Evolutionary conservation across 2,797 vertebrate species (phyloP).

Genomic region (Darevskia mixta): DNA sequence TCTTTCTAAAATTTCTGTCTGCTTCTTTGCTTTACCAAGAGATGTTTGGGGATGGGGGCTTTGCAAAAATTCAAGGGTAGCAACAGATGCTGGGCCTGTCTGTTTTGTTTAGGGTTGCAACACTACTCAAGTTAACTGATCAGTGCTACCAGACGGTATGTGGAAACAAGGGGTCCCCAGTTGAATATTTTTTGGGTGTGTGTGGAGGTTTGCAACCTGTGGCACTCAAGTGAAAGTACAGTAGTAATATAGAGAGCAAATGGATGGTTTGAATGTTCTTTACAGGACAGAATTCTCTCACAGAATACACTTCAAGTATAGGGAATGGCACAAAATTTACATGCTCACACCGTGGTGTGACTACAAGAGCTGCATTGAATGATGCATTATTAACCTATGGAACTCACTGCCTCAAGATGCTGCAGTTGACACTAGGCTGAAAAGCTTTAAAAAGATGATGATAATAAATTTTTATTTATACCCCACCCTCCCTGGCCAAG

Average conservation of each 20-base stretch:
- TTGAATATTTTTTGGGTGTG: no score
- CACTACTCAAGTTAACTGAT: not conserved
- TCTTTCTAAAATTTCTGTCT: not conserved
- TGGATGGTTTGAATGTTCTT: no score
- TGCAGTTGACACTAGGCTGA: no score
- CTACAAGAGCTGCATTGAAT: not conserved
- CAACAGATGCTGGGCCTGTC: not conserved
- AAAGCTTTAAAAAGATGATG: no score
- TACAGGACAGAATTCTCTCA: not conserved
- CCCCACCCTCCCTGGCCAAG: no score
- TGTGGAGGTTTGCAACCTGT: not conserved
- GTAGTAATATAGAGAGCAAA: no score
- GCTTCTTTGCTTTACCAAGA: not conserved
- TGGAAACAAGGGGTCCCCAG: no score
- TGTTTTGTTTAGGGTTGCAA: not conserved
- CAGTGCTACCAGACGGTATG: not conserved
- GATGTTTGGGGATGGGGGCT: not conserved
- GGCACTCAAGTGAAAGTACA: no score
- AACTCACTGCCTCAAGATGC: no score
- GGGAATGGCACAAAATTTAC: not conserved
- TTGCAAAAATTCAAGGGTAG: not conserved
- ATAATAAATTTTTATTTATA: no score
- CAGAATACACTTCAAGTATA: not conserved
- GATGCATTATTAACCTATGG: not conserved
- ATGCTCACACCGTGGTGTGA: not conserved